Percentiles rank a stretch among this genome's conserved stretches.
Evolutionary conservation across 2,797 vertebrate species (phyloP).

Genomic region (Iguana delicatissima): DNA sequence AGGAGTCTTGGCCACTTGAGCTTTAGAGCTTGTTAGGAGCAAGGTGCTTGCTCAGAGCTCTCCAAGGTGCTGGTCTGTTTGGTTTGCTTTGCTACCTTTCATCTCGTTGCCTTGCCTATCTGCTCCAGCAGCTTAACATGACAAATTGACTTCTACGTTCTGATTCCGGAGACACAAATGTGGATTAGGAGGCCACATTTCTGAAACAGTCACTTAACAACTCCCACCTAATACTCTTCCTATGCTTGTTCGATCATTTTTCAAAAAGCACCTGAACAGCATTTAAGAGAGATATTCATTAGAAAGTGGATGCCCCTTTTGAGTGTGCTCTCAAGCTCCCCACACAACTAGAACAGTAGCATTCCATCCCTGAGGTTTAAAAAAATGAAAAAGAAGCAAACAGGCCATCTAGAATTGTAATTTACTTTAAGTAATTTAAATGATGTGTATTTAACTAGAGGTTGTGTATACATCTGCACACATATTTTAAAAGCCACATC

Average conservation of each 20-base stretch:
- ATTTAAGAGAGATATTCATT: background rate
- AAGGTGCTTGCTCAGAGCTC: no score
- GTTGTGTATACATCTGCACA: constrained; percentile 2
- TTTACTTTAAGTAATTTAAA: constrained; percentile 59
- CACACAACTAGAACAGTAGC: background rate
- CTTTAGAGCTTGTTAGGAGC: no score
- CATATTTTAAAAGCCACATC: constrained; percentile 60
- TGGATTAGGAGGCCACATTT: background rate
- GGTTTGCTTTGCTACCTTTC: no score
- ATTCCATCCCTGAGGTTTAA: background rate
- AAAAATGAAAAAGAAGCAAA: constrained; percentile 15
- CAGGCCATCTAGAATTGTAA: background rate
- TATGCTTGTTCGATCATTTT: background rate
- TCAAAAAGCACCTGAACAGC: background rate
- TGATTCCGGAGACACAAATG: background rate
- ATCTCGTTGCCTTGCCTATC: no score
- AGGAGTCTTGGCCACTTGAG: no score
- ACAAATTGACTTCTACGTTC: background rate
- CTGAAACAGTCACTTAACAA: background rate
- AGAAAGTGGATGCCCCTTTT: background rate
- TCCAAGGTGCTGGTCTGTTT: no score
- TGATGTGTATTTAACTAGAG: constrained; percentile 60
- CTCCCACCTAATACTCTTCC: background rate
- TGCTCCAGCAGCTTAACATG: no score
- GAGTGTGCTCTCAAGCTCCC: background rate